Evolutionary conservation across 2,888 invertebrate species (phyloP), one percentile per base, ranked within the genome.

Genomic region (Pelosia muscerda): DNA sequence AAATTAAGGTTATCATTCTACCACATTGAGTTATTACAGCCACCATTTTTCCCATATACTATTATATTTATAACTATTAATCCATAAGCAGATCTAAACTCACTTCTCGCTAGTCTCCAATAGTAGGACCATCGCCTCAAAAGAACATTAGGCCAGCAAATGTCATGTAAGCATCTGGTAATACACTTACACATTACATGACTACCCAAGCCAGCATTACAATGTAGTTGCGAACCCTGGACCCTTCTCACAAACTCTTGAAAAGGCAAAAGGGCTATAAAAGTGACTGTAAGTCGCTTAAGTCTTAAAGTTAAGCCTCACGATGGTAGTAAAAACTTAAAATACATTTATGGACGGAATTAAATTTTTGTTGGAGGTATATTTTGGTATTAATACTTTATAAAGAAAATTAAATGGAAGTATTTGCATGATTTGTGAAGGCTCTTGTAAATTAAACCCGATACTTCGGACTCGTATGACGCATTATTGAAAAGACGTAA

Each of bases 81-180:
- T n/a, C 49, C 9, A 49, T 49, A 19, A 42, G 19, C 42, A 0
- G 6, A 42, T 9, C n/a, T 9, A 49, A 49, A 49, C 49, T n/a
- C n/a, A n/a, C 49, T 49, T 19, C 23, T 59, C 38, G 38, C 59
- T 59, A 9, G 0, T 19, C 19, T 19, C 10, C 38, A 1, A 19
- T 25, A 38, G 23, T 59, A 4, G 19, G 25, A 38, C 25, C 26
- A 61, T 25, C 3, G n/a, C n/a, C 19, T 42, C 65, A 69, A 42
- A 49, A 61, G 61, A n/a, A 61, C 25, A 61, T 61, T 61, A 49
- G 10, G 72, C 70, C 55, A 34, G 42, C 42, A 22, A 26, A 49
- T 23, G 54, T 42, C 60, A 61, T 55, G 42, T 60, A 69, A 65
- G 56, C 65, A 57, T 49, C 61, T 61, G 61, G 61, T 61, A 61